These are phyloP conservation scores for Capitulum mitella DNA, from an alignment of 2,888 invertebrate genomes.

Conservation along the genomic window DNA sequence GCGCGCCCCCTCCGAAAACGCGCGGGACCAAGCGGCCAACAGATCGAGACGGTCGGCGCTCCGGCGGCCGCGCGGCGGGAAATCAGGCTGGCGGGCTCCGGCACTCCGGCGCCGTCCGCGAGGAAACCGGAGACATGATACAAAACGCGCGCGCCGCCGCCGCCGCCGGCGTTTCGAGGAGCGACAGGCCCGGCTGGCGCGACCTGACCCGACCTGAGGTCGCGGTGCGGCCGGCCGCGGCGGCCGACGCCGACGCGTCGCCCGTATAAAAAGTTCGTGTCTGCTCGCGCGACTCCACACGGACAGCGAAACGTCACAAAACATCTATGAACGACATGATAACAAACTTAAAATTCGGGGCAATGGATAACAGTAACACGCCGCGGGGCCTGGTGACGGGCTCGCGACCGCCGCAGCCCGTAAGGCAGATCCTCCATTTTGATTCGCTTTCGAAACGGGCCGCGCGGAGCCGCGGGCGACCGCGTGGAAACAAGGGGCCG, in stretches of 20 bases:
- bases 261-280: background rate
- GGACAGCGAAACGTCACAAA: background rate
- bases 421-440: constrained; percentile 3
- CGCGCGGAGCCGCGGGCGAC: background rate
- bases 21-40: background rate
- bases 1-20: too few relatives aligned
- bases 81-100: too few relatives aligned
- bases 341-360: background rate
- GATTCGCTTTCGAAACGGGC: background rate
- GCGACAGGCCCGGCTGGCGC: too few relatives aligned
- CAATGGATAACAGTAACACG: background rate
- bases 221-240: background rate
- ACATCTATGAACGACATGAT: background rate
- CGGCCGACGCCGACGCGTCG: background rate
- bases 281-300: background rate
- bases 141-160: too few relatives aligned
- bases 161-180: too few relatives aligned
- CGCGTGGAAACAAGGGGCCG: too few relatives aligned
- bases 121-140: too few relatives aligned
- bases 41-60: background rate
- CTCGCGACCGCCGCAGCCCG: background rate
- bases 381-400: background rate
- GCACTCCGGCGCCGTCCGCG: too few relatives aligned
- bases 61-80: background rate
- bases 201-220: background rate